Base-by-base conservation (phyloP, 1,140 invertebrate genomes). In the Cecropterus lyciades region DNA sequence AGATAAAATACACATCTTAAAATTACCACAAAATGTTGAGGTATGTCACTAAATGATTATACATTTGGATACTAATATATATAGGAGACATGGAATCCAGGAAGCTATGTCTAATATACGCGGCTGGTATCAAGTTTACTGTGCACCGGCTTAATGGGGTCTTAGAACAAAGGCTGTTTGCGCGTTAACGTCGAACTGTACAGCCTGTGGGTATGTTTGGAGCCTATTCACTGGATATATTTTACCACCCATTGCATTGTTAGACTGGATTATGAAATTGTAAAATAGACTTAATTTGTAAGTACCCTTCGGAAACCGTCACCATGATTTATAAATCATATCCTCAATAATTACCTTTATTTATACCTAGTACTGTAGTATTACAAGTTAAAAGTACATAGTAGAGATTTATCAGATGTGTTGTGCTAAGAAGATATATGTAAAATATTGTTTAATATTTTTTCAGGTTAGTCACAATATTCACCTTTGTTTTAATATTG, bases 111-210 rank as follows among this genome's bases (percentile, higher is more conserved):
- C 13, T 20, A 46, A 59, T 59, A 46, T 45, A 48, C 15, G 37
- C 43, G 40, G 53, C 16, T 16, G 27, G 42, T 62, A 62, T 33
- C 30, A 51, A 51, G 59, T 62, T 62, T 51, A 62, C 59, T 51
- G 46, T 40, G 46, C 33, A 62, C 16, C 33, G 46, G 59, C 46
- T 62, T 62, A 62, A 62, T 62, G 16, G 46, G 43, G 57, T 60
- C 24, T 46, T 40, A 30, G 49, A 62, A 62, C 59, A 62, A 62
- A 62, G 42, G 59, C 59, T 62, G 46, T 62, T 62, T 62, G 59
- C 37, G 59, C 59, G 46, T 63, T 52, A 42, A 52, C 48, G 17
- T 63, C 59, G 48, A 46, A 62, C 30, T 62, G 46, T 14, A 43
- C 53, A 43, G 27, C 10, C 14, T 40, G 46, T 20, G 37, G 16